phyloP scores from a whole-genome alignment of 2,113 vertebrate species.

The Hydropotes inermis region DNA sequence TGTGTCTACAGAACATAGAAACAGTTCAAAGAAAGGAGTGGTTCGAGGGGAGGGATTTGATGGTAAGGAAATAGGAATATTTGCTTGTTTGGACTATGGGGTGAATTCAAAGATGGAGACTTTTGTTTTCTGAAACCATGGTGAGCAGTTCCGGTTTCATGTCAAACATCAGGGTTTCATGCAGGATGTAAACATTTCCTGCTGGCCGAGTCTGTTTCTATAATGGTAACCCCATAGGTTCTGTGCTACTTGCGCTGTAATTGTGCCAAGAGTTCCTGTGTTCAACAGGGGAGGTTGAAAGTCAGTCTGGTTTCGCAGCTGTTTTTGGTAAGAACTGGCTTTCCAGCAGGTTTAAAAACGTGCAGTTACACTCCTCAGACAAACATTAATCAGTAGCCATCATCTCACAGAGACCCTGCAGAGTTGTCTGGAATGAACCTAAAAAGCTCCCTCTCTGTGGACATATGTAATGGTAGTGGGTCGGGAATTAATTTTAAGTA shows the following conservation, averaged over 20 bases:
- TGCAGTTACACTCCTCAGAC: conserved; percentile 22
- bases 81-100: conserved; percentile 40
- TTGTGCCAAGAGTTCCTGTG: conserved; percentile 79
- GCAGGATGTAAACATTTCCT: conserved; percentile 79
- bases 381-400: conserved; percentile 71
- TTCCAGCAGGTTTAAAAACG: conserved; percentile 70
- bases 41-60: background rate
- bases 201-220: conserved; percentile 80
- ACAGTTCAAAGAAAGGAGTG: conserved; percentile 20
- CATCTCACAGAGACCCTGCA: background rate
- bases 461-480: background rate
- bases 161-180: conserved; percentile 64
- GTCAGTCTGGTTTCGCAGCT: conserved; percentile 81
- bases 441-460: background rate
- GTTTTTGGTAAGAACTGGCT: conserved; percentile 77
- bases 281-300: conserved; percentile 80
- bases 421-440: background rate
- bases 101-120: conserved; percentile 51
- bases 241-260: conserved; percentile 70
- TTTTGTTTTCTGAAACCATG: conserved; percentile 59
- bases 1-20: background rate
- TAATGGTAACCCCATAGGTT: conserved; percentile 77
- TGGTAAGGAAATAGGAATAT: conserved; percentile 45
- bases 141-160: conserved; percentile 58
- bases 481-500: background rate